Evolutionary conservation across 2,113 vertebrate genomes (phyloP), one percentile per base, ranked within the genome.

Genomic region (Macquaria australasica): DNA sequence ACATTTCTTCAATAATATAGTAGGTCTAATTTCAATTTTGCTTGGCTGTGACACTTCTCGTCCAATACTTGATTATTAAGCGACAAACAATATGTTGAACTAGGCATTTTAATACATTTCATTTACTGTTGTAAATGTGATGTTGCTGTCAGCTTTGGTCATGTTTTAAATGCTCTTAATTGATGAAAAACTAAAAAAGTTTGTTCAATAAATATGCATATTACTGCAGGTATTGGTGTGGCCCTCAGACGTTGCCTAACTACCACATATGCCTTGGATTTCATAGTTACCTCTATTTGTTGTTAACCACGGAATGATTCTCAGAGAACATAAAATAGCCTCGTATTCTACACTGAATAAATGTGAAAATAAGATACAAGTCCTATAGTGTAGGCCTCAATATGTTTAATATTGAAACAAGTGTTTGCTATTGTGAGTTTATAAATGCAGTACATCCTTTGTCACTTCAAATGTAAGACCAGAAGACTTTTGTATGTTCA

Each of bases 401-500:
- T 2, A 8, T 45, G 16, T 45, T 72, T 60, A 5, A 31, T 14
- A 31, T 20, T 28, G 2, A 1, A 56, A 41, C 20, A 20, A 0
- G 7, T 43, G 6, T 31, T 71, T 2, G 2, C 10, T 20, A 37
- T 23, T 34, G 1, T 2, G 11, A n/a, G 3, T 71, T 37, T 53
- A 4, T 37, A 37, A 8, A 53, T 31, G 4, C 3, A 50, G 1
- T 53, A 7, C 11, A 4, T 15, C 10, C 6, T 2, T n/a, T 11
- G 6, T 8, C 39, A 16, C 6, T 45, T 43, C 2, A n/a, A n/a
- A 43, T 12, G 5, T n/a, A n/a, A 48, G 8, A 31, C 12, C 14
- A 10, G 3, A 12, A 25, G 18, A 18, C 0, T 9, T 18, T 5
- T 18, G 9, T 1, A 3, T 43, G 2, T 23, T 20, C 1, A 6